Conservation (phyloP, 2,113 vertebrate species). For the Lagenorhynchus albirostris region DNA sequence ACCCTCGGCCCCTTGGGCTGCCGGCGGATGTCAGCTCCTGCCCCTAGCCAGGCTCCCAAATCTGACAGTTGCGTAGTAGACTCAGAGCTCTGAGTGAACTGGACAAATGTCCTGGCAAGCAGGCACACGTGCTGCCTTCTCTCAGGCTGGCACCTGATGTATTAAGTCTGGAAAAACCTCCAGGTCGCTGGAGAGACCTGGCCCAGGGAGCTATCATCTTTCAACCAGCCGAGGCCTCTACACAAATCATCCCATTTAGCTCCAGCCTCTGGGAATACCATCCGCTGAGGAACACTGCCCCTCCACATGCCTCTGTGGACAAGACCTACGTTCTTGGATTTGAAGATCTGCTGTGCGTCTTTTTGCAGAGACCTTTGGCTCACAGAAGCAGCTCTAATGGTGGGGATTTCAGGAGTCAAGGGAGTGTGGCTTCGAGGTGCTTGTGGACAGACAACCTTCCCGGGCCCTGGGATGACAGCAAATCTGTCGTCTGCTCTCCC, state of each 20-base stretch:
- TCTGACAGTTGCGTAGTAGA: accelerated
- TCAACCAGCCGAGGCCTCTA: background rate
- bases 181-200: no score
- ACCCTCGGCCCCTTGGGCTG: background rate
- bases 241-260: no score
- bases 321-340: background rate
- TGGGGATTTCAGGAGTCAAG: background rate
- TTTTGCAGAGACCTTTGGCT: background rate
- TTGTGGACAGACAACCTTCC: background rate
- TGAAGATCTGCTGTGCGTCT: background rate
- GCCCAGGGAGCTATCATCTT: background rate
- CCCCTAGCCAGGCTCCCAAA: background rate
- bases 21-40: background rate
- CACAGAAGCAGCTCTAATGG: background rate
- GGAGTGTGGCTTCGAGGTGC: accelerated
- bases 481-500: no score
- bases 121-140: background rate
- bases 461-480: background rate
- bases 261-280: background rate
- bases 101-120: background rate
- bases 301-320: background rate
- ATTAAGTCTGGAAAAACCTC: background rate
- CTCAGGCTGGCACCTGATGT: background rate
- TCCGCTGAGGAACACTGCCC: background rate
- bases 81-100: background rate